Conservation (phyloP, 2,797 vertebrate genomes). For the Todus mexicanus region DNA sequence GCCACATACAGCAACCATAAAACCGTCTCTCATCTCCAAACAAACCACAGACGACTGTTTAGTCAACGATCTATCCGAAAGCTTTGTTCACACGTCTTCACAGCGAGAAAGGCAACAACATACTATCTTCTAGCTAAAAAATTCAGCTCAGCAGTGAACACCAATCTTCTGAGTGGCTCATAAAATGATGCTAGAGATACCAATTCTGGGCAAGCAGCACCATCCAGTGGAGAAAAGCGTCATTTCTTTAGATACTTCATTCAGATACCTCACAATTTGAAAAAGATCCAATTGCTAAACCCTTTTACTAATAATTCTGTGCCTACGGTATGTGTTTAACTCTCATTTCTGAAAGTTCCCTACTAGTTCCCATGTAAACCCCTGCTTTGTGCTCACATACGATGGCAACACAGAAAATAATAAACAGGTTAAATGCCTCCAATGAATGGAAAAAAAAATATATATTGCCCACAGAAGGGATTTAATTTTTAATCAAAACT, state of each 20-base stretch:
- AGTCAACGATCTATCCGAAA: neutral
- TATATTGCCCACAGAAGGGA: neutral
- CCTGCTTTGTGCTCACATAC: neutral
- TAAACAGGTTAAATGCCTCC: neutral
- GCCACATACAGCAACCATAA: neutral
- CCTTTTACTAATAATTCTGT: neutral
- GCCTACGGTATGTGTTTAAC: neutral
- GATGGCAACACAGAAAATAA: neutral
- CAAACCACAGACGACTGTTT: neutral
- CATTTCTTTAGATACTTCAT: neutral
- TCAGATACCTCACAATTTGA: accelerated
- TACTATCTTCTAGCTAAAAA: neutral
- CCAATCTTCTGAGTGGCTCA: neutral
- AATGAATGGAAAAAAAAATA: neutral
- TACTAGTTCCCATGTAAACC: neutral
- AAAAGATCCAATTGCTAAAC: neutral
- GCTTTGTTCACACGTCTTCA: neutral
- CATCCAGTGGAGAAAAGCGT: conserved; percentile 30
- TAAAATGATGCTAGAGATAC: neutral
- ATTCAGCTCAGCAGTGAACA: neutral
- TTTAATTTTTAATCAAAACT: neutral
- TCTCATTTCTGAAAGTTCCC: neutral
- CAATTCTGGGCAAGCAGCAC: conserved; percentile 21
- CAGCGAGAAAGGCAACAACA: neutral
- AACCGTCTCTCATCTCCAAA: neutral